Percentiles rank a stretch among this genome's conserved stretches.
phyloP scores from a whole-genome alignment of 2,888 invertebrate species.

The Rhodophaea formosa region DNA sequence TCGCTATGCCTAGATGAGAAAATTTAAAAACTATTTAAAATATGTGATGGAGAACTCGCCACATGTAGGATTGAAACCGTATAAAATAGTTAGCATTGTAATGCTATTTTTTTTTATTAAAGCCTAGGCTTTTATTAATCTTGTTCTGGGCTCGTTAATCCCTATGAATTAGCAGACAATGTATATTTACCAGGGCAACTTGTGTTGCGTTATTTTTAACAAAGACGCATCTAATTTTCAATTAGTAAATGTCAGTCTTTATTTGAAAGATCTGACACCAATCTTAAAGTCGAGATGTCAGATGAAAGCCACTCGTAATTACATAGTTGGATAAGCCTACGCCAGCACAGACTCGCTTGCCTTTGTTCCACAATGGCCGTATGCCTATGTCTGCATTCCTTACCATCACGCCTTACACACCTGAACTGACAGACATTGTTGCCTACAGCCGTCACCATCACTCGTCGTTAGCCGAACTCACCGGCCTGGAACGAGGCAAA shows the following conservation, averaged over 20 bases:
- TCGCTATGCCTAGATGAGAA: too few relatives aligned
- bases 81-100: too few relatives aligned
- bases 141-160: too few relatives aligned
- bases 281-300: slow-evolving; percentile 5
- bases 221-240: slow-evolving; percentile 7
- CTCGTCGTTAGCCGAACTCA: slow-evolving; percentile 48
- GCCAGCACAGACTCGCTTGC: slow-evolving; percentile 7
- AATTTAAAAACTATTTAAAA: too few relatives aligned
- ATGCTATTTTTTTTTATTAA: too few relatives aligned
- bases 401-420: slow-evolving; percentile 43
- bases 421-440: slow-evolving; percentile 51
- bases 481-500: slow-evolving; percentile 39
- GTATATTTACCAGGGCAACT: background rate
- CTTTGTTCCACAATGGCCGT: slow-evolving; percentile 7
- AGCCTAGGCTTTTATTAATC: too few relatives aligned
- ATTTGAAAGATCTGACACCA: background rate
- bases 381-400: slow-evolving; percentile 36
- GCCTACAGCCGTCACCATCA: slow-evolving; percentile 61
- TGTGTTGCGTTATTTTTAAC: background rate
- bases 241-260: background rate
- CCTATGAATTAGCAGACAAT: too few relatives aligned
- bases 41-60: too few relatives aligned
- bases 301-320: slow-evolving; percentile 5
- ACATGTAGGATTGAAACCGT: too few relatives aligned
- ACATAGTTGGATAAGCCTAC: slow-evolving; percentile 9